Conservation (phyloP, 2,797 vertebrate genomes). For the Neosalanx taihuensis region DNA sequence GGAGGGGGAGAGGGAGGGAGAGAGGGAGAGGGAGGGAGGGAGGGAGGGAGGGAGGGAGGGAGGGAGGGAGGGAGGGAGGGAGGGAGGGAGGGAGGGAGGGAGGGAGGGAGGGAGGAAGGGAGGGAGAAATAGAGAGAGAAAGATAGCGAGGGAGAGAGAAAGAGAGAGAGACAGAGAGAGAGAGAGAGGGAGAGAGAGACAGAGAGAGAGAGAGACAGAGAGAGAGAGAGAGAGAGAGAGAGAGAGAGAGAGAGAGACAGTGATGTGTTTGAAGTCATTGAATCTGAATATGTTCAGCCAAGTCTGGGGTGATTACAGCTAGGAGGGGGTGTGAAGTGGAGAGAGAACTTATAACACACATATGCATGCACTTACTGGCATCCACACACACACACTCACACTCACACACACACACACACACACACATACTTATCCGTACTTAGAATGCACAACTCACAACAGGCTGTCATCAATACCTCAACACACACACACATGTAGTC, state of each 20-base stretch:
- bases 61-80: too few relatives aligned
- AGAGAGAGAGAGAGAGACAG: constrained; percentile 6
- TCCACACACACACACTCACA: constrained; percentile 12
- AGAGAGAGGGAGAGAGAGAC: neutral
- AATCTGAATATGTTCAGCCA: constrained; percentile 29
- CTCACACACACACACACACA: constrained; percentile 11
- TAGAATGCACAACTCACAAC: too few relatives aligned
- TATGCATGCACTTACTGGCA: neutral
- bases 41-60: neutral
- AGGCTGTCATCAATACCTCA: too few relatives aligned
- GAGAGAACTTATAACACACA: constrained; percentile 2
- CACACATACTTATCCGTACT: too few relatives aligned
- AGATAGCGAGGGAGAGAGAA: too few relatives aligned
- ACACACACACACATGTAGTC: too few relatives aligned
- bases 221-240: neutral
- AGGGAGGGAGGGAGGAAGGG: neutral
- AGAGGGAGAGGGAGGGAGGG: too few relatives aligned
- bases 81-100: too few relatives aligned
- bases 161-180: constrained; percentile 2
- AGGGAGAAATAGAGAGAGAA: neutral
- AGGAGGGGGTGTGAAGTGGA: constrained; percentile 21
- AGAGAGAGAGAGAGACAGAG: neutral
- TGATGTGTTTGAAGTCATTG: constrained; percentile 31
- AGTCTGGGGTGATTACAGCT: constrained; percentile 19
- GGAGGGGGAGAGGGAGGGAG: too few relatives aligned